phyloP scores from a whole-genome alignment of 2,797 vertebrate genomes.

The Pipistrellus pygmaeus region DNA sequence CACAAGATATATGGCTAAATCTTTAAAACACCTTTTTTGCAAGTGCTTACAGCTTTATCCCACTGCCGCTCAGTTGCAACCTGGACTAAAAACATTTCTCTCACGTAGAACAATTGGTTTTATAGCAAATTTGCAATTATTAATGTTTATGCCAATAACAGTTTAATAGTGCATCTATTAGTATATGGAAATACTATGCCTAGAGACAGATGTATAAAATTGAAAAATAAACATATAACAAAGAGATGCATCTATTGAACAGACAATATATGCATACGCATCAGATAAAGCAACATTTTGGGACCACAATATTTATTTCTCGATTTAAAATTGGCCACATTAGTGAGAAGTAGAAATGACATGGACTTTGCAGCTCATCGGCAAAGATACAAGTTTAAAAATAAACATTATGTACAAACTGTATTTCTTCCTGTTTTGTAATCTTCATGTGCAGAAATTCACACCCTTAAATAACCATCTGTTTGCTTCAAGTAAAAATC shows the following conservation, averaged over 20 bases:
- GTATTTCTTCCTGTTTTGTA: conserved; percentile 72
- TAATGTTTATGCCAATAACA: conserved; percentile 68
- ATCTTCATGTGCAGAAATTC: conserved; percentile 65
- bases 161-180: conserved; percentile 22
- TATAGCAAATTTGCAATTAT: conserved; percentile 39
- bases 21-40: conserved; percentile 48
- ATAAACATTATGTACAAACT: neutral
- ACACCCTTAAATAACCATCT: conserved; percentile 70
- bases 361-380: neutral
- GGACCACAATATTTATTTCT: conserved; percentile 39
- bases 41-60: neutral
- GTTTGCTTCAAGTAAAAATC: conserved; percentile 57
- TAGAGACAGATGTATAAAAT: conserved; percentile 60
- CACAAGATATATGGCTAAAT: conserved; percentile 33
- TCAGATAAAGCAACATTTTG: conserved; percentile 17
- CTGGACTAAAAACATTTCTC: conserved; percentile 5
- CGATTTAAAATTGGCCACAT: conserved; percentile 9
- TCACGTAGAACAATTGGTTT: conserved; percentile 43
- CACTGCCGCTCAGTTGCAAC: neutral
- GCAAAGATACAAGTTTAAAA: conserved; percentile 54
- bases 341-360: neutral
- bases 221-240: conserved; percentile 65
- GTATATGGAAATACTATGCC: conserved; percentile 22
- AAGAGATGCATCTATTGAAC: conserved; percentile 31
- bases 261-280: neutral